Percentiles rank a stretch among this genome's conserved stretches.
phyloP scores from a whole-genome alignment of 1,140 invertebrate species.

The Solen grandis region DNA sequence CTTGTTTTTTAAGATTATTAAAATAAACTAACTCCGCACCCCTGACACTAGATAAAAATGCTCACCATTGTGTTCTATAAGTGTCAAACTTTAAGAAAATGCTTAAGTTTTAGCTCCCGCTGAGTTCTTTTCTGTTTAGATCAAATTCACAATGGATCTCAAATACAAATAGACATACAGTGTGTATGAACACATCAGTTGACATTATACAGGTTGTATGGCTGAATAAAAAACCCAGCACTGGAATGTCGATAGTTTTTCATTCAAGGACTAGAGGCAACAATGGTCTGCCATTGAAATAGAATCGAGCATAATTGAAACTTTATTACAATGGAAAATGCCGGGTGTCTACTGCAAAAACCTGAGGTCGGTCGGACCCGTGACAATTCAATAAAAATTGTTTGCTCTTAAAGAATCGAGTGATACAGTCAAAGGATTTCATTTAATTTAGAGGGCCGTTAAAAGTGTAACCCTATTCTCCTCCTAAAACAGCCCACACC shows the following conservation, averaged over 20 bases:
- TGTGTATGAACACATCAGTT: slow-evolving; percentile 3
- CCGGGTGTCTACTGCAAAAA: slow-evolving; percentile 20
- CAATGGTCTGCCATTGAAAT: slow-evolving; percentile 43
- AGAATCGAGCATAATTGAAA: slow-evolving; percentile 52
- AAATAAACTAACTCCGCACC: slow-evolving; percentile 49
- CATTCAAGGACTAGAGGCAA: slow-evolving; percentile 1
- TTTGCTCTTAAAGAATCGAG: slow-evolving; percentile 2
- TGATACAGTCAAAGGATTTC: neutral
- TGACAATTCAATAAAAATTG: slow-evolving; percentile 18
- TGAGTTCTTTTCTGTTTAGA: slow-evolving; percentile 26
- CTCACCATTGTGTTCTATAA: slow-evolving; percentile 48
- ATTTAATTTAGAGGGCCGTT: neutral
- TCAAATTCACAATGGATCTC: slow-evolving; percentile 53
- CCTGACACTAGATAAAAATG: slow-evolving; percentile 39
- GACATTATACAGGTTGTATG: slow-evolving; percentile 34
- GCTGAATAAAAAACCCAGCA: slow-evolving; percentile 42
- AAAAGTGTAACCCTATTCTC: too few relatives aligned
- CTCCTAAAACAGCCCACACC: too few relatives aligned
- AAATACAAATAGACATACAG: slow-evolving; percentile 42
- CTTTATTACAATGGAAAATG: slow-evolving; percentile 51
- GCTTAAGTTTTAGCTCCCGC: slow-evolving; percentile 44
- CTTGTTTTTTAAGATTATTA: slow-evolving; percentile 46
- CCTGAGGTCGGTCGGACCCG: slow-evolving; percentile 28
- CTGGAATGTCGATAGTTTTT: slow-evolving; percentile 33
- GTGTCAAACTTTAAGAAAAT: slow-evolving; percentile 56